Evolutionary conservation across 2,888 invertebrate genomes (phyloP).

Genomic region (Macropis europaea): DNA sequence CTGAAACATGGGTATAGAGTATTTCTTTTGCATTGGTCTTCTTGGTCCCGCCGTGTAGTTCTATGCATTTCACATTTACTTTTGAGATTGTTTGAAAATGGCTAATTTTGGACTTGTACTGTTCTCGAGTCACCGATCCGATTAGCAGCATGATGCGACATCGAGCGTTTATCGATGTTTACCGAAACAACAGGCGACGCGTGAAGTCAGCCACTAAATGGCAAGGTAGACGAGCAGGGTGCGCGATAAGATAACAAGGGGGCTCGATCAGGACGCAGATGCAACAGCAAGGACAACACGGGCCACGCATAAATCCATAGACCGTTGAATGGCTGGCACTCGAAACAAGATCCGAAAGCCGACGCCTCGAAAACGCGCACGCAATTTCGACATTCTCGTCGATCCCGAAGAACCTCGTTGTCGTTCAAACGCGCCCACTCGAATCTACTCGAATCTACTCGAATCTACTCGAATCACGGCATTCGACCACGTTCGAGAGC

Average conservation of each 20-base stretch:
- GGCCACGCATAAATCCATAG: constrained; percentile 32
- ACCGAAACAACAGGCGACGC: no score
- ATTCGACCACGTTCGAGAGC: no score
- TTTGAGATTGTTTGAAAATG: no score
- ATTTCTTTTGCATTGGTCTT: no score
- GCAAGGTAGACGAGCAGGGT: constrained; percentile 29
- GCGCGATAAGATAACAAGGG: constrained; percentile 33
- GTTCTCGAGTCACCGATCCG: no score
- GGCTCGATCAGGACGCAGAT: constrained; percentile 16
- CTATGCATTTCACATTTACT: no score
- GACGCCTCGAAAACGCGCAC: neutral
- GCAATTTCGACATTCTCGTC: neutral
- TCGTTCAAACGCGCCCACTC: neutral
- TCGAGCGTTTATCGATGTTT: constrained; percentile 18
- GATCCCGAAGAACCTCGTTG: neutral
- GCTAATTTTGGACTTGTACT: no score
- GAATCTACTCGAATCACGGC: neutral
- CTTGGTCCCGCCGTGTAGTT: no score
- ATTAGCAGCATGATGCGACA: no score
- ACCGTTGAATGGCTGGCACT: constrained; percentile 21
- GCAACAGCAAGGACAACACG: constrained; percentile 12
- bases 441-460: neutral
- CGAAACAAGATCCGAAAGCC: constrained; percentile 7
- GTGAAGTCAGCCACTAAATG: constrained; percentile 32
- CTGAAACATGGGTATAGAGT: no score